phyloP scores from a whole-genome alignment of 2,113 vertebrate genomes.

The Poicephalus meyeri region DNA sequence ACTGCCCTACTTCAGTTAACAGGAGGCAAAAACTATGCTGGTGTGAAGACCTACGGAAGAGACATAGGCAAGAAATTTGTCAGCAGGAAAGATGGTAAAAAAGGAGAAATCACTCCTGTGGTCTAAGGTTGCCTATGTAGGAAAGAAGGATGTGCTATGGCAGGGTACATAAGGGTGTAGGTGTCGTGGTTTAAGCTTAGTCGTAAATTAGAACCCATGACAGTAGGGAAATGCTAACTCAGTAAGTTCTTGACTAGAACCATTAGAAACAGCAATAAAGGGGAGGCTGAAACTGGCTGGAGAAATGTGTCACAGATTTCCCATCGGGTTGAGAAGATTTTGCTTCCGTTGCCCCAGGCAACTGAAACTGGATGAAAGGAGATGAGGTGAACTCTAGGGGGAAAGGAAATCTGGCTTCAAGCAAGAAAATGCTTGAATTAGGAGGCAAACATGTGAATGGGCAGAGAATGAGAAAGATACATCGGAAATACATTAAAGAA shows the following conservation, averaged over 20 bases:
- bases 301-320: background rate
- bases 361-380: background rate
- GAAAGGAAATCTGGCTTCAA: background rate
- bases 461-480: background rate
- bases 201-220: too few species aligned
- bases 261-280: background rate
- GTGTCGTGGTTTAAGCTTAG: too few species aligned
- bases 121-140: background rate
- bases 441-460: background rate
- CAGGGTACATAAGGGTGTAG: fast-evolving
- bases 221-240: background rate
- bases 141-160: background rate
- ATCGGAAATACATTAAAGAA: background rate
- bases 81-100: background rate
- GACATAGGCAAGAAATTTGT: background rate
- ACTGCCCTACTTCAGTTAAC: background rate
- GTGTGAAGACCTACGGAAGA: background rate
- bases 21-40: background rate
- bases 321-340: background rate
- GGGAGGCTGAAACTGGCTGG: background rate
- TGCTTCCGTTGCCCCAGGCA: background rate
- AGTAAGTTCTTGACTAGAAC: background rate
- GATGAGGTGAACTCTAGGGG: background rate
- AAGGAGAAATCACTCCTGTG: background rate
- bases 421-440: background rate